Evolutionary conservation across 2,888 invertebrate species (phyloP).

Genomic region (Sphecodes monilicornis): DNA sequence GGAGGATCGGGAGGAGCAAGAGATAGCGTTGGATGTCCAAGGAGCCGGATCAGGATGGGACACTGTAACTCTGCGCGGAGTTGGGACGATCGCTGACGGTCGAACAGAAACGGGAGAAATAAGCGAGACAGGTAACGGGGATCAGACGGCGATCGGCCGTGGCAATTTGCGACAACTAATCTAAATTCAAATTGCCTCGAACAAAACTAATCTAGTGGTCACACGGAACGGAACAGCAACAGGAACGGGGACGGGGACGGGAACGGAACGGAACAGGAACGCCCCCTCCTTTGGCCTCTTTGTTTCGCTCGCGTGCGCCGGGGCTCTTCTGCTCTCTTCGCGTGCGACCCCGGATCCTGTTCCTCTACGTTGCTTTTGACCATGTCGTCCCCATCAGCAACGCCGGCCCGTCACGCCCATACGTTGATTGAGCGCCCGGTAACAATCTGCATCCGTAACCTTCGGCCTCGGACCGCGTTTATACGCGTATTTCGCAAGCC

Average conservation of each 20-base stretch:
- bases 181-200: constrained; percentile 84
- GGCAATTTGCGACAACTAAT: constrained; percentile 83
- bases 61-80: neutral
- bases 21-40: neutral
- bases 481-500: constrained; percentile 27
- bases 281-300: constrained; percentile 62
- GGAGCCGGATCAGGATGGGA: neutral
- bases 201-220: constrained; percentile 83
- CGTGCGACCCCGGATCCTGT: constrained; percentile 27
- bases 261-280: constrained; percentile 52
- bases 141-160: constrained; percentile 72
- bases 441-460: constrained; percentile 59
- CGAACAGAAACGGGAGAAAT: constrained; percentile 46
- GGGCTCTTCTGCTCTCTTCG: neutral
- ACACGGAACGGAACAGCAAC: constrained; percentile 54
- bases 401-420: constrained; percentile 57
- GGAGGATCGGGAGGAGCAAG: neutral
- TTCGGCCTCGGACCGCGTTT: constrained; percentile 40
- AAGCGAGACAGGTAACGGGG: constrained; percentile 44
- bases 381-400: constrained; percentile 53
- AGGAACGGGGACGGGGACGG: too few relatives aligned
- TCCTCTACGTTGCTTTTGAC: constrained; percentile 50
- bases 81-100: neutral
- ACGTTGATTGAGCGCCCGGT: constrained; percentile 63
- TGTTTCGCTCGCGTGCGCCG: constrained; percentile 31